phyloP scores from a whole-genome alignment of 2,797 vertebrate genomes.

The Anomalospiza imberbis region DNA sequence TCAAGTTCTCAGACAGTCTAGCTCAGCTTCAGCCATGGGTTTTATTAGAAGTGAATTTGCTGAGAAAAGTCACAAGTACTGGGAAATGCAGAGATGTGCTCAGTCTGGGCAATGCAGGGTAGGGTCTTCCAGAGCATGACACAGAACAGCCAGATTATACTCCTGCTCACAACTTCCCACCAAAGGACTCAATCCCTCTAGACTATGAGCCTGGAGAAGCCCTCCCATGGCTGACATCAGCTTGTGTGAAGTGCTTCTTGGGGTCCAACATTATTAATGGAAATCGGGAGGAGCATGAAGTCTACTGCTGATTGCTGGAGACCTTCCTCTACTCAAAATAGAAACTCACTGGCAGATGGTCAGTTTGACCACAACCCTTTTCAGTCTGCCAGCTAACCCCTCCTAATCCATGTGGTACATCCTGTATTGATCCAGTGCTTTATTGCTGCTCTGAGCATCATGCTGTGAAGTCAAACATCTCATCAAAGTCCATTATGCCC shows the following conservation, averaged over 20 bases:
- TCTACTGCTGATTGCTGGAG: neutral
- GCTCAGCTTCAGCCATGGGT: neutral
- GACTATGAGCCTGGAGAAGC: neutral
- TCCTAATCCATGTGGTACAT: neutral
- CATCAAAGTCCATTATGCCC: neutral
- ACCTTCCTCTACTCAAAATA: neutral
- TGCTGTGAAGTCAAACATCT: neutral
- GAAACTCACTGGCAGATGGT: neutral
- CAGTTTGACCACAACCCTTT: neutral
- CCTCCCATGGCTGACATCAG: neutral
- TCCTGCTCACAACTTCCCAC: neutral
- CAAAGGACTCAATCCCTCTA: neutral
- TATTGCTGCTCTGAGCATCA: neutral
- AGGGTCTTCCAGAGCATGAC: neutral
- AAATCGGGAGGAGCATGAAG: neutral
- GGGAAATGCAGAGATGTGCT: neutral
- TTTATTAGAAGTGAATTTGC: neutral
- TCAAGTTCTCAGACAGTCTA: neutral
- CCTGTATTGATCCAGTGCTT: conserved; percentile 15
- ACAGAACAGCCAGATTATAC: neutral
- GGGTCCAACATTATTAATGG: neutral
- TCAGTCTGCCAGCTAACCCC: neutral
- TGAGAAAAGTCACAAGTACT: neutral
- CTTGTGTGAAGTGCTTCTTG: neutral
- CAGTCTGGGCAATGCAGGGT: neutral